Conservation (phyloP, 2,113 vertebrate species). For the Oxygymnocypris stewartii region DNA sequence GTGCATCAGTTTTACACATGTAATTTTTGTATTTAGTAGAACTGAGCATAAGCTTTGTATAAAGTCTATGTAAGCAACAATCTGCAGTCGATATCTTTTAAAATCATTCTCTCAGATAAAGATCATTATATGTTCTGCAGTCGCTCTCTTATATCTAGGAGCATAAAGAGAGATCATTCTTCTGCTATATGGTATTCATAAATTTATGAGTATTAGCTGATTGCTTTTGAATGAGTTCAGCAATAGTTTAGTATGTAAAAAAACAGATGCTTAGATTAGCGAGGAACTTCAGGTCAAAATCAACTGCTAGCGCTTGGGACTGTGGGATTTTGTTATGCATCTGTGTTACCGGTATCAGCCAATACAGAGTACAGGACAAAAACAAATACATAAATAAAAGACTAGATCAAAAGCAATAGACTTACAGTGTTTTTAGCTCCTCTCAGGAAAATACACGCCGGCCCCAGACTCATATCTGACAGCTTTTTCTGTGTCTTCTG, state of each 20-base stretch:
- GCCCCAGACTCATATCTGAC: slow-evolving; percentile 75
- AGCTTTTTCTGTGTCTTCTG: background rate
- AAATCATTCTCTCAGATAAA: background rate
- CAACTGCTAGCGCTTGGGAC: background rate
- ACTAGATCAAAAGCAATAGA: background rate
- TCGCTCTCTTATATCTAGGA: background rate
- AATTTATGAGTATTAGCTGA: background rate
- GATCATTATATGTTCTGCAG: background rate
- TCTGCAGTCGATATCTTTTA: background rate
- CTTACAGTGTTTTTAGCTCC: slow-evolving; percentile 81
- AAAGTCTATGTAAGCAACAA: background rate
- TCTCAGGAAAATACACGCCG: slow-evolving; percentile 85
- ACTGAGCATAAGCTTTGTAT: background rate
- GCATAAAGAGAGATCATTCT: background rate
- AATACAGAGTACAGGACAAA: background rate
- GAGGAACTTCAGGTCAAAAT: background rate
- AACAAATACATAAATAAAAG: background rate
- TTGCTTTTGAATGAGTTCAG: background rate
- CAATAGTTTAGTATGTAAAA: background rate
- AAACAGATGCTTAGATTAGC: background rate
- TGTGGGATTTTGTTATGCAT: background rate
- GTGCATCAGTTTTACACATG: background rate
- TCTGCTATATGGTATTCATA: background rate
- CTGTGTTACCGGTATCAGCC: background rate
- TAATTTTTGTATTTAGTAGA: background rate